phyloP scores from a whole-genome alignment of 2,888 invertebrate genomes.

The Coelopa pilipes region DNA sequence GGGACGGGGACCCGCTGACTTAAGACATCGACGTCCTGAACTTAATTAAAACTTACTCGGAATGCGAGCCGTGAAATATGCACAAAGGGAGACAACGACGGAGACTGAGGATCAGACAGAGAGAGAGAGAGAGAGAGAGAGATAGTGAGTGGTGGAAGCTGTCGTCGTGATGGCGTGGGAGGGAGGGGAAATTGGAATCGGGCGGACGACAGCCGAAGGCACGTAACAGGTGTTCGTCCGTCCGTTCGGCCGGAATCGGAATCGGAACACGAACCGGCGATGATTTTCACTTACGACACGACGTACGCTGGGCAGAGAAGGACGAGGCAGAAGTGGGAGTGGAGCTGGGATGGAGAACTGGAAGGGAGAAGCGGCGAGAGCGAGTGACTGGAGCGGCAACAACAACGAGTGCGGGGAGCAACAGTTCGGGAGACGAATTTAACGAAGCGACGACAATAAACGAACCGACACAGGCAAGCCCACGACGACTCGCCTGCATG shows the following conservation, averaged over 20 bases:
- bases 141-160: not conserved
- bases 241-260: not conserved
- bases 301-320: not conserved
- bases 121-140: not conserved
- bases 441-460: not conserved
- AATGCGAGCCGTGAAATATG: not conserved
- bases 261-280: conserved; percentile 1
- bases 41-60: conserved; percentile 5
- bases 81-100: not conserved
- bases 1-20: no score
- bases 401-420: conserved; percentile 7
- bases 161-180: not conserved
- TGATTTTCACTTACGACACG: conserved; percentile 18
- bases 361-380: no score
- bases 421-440: conserved; percentile 16
- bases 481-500: not conserved
- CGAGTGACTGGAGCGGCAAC: not conserved
- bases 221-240: conserved; percentile 31
- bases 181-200: conserved; percentile 6
- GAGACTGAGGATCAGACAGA: not conserved
- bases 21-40: not conserved
- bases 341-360: no score
- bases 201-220: conserved; percentile 1
- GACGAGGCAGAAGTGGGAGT: not conserved
- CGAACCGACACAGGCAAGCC: not conserved